Evolutionary conservation across 1,140 invertebrate genomes (phyloP), one percentile per base, ranked within the genome.

Genomic region (Rhagoletis pomonella): DNA sequence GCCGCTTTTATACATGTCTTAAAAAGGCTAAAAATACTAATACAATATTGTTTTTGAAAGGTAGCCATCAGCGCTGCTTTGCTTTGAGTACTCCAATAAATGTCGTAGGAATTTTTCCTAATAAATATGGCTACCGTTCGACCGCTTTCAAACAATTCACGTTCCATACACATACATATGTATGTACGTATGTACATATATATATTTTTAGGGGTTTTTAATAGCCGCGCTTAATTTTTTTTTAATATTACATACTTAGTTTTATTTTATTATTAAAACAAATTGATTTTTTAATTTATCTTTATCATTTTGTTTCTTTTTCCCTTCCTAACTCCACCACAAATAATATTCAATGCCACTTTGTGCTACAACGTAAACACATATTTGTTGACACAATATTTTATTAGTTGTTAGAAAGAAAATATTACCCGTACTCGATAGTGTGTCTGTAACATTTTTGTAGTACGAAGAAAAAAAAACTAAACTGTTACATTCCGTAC

Each of bases 391-490:
- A 67, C 67, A 73, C 67, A 73, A 29, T 7, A 81, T 19, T 73
- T 73, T 55, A 81, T 55, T 81, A 81, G 73, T 81, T 81, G 73
- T 81, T 81, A 58, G 73, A 81, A 55, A 81, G 47, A 81, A 81
- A 81, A 50, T 81, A 81, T 81, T 81, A 81, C 73, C 73, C 73
- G n/a, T 81, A 58, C 47, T 81, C n/a, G 73, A 81, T 81, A 81
- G 73, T n/a, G 73, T 81, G 55, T 81, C 47, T 55, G 9, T 81
- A n/a, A 81, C 73, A 81, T 81, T 81, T 81, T n/a, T 81, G 73
- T 81, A 81, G 50, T 55, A 50, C 47, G 47, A 50, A 81, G 17
- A 12, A 73, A 73, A 73, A 44, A 73, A 14, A 44, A 73, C 4
- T 7, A 67, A 67, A 39, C 39, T 29, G 39, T 67, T 67, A 67